Percentiles rank a stretch among this genome's conserved stretches.
These are phyloP conservation scores for Poecile montanus DNA, from an alignment of 2,797 vertebrate species.

Conservation along the genomic window DNA sequence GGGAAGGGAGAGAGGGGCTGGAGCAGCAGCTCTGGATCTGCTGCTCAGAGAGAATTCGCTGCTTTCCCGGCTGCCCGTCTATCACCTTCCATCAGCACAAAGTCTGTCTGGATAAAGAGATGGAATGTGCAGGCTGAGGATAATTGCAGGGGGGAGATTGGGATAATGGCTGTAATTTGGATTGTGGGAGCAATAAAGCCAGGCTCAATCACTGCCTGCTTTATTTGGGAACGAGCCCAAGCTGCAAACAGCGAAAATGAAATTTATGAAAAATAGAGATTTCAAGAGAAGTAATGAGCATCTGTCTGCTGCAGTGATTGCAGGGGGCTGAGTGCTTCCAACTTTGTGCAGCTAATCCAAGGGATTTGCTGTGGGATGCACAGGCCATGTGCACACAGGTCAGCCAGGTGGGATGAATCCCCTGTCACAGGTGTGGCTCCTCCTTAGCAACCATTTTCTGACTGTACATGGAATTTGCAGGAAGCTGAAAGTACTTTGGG, in stretches of 20 bases:
- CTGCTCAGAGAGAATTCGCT: not conserved
- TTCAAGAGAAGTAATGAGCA: conserved; percentile 25
- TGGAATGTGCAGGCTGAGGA: conserved; percentile 25
- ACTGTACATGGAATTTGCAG: not conserved
- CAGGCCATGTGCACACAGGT: not conserved
- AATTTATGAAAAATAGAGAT: conserved; percentile 52
- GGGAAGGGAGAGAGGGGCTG: not conserved
- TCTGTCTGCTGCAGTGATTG: not conserved
- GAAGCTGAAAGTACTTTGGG: not conserved
- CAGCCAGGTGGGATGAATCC: not conserved
- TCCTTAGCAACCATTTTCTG: not conserved
- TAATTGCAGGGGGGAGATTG: conserved; percentile 60
- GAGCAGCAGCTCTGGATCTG: not conserved
- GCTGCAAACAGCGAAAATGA: conserved; percentile 52
- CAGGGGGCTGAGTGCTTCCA: not conserved
- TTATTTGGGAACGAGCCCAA: conserved; percentile 33
- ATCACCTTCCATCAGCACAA: conserved; percentile 4
- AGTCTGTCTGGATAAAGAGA: conserved; percentile 5
- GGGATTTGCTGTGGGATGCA: not conserved
- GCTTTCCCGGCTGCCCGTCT: not conserved
- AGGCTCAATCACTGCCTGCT: conserved; percentile 44
- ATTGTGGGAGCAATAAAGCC: conserved; percentile 52
- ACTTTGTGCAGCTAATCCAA: not conserved
- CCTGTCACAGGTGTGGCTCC: not conserved
- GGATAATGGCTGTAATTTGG: conserved; percentile 63